Evolutionary conservation across 2,113 vertebrate species (phyloP).

Genomic region (Syrmaticus mikado): DNA sequence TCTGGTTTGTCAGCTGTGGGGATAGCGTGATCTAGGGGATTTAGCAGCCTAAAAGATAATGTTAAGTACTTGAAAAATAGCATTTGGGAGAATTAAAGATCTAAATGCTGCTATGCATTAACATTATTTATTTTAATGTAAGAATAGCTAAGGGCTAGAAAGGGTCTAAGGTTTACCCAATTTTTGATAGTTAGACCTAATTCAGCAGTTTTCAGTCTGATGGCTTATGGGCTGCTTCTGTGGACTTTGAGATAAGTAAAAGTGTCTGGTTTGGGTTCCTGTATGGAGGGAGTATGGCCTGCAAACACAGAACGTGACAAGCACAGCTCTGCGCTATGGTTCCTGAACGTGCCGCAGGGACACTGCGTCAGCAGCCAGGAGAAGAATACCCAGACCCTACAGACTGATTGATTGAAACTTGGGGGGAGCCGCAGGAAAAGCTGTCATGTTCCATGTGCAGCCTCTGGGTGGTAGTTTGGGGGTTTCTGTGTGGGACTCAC

Average conservation of each 20-base stretch:
- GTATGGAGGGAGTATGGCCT: background rate
- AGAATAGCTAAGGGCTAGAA: background rate
- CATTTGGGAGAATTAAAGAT: background rate
- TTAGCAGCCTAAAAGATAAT: background rate
- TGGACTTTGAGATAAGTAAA: background rate
- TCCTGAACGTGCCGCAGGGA: background rate
- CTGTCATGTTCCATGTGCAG: rapidly evolving
- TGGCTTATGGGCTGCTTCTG: background rate
- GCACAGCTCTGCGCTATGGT: background rate
- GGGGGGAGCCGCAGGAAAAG: background rate
- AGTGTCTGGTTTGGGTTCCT: background rate
- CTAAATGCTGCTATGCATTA: background rate
- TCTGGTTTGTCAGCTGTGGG: background rate
- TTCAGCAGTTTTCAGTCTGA: background rate
- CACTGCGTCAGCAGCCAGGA: background rate
- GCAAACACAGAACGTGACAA: background rate
- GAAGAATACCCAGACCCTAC: background rate
- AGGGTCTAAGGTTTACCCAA: background rate
- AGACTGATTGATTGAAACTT: rapidly evolving
- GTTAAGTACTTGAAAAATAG: background rate
- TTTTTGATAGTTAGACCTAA: background rate
- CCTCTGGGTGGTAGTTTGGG: rapidly evolving
- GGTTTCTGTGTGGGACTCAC: rapidly evolving
- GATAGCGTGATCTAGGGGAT: background rate
- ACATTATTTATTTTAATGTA: background rate